phyloP scores from a whole-genome alignment of 1,140 invertebrate species.

The Delia radicum region DNA sequence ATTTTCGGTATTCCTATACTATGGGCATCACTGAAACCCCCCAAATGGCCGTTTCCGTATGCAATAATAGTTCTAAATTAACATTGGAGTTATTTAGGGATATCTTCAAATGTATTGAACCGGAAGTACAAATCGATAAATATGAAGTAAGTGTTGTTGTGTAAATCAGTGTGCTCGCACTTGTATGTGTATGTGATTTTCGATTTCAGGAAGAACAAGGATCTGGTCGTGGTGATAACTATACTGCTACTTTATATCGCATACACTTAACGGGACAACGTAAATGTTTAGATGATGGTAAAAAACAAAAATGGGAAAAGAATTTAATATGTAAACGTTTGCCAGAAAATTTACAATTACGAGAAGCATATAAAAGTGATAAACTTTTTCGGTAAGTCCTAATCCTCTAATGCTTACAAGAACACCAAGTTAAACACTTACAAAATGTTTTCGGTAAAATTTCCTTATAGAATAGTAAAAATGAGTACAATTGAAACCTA shows the following conservation, averaged over 20 bases:
- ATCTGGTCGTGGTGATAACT: conserved; percentile 71
- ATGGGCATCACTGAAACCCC: conserved; percentile 47
- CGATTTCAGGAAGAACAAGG: conserved; percentile 63
- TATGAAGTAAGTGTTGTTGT: conserved; percentile 40
- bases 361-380: conserved; percentile 70
- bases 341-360: conserved; percentile 63
- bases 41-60: conserved; percentile 23
- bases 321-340: conserved; percentile 71
- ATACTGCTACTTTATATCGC: conserved; percentile 71
- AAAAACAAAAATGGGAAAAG: conserved; percentile 59
- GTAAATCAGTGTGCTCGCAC: not conserved
- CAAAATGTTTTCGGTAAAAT: too few relatives aligned
- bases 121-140: conserved; percentile 48
- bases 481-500: too few relatives aligned
- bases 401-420: too few relatives aligned
- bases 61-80: conserved; percentile 34
- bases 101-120: conserved; percentile 46
- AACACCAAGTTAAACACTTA: too few relatives aligned
- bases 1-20: too few relatives aligned
- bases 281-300: conserved; percentile 48
- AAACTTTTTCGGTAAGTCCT: conserved; percentile 61
- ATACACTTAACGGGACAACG: conserved; percentile 62
- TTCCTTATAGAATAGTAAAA: too few relatives aligned
- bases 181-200: not conserved
- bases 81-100: conserved; percentile 46